Evolutionary conservation across 1,140 invertebrate species (phyloP).

Genomic region (Drosophila willistoni): DNA sequence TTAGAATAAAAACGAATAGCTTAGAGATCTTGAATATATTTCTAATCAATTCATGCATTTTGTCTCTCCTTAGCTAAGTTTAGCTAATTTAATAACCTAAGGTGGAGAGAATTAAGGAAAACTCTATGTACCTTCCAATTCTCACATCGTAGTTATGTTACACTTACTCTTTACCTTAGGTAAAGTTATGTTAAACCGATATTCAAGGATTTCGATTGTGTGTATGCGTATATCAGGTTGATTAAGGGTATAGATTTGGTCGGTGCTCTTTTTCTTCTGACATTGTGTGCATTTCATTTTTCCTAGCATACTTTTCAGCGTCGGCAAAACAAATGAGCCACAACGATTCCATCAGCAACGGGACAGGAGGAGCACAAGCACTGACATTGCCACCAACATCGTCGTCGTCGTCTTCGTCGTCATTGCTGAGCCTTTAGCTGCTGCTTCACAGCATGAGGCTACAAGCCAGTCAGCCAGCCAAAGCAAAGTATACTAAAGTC

Average conservation of each 20-base stretch:
- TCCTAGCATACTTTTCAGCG: conserved; percentile 46
- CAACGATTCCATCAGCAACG: conserved; percentile 25
- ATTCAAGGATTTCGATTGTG: too few relatives aligned
- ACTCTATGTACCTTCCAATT: too few relatives aligned
- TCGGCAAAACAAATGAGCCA: conserved; percentile 66
- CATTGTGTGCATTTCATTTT: conserved; percentile 17
- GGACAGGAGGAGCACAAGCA: neutral
- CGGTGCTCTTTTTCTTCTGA: neutral
- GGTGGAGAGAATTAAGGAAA: too few relatives aligned
- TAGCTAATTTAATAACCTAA: too few relatives aligned
- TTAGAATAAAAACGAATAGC: too few relatives aligned
- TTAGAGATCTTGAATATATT: too few relatives aligned
- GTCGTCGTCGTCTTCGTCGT: neutral
- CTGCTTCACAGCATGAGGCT: conserved; percentile 37
- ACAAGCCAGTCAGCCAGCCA: conserved; percentile 10
- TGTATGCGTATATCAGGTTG: too few relatives aligned
- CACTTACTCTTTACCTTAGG: too few relatives aligned
- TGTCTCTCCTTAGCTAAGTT: too few relatives aligned
- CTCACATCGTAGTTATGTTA: too few relatives aligned
- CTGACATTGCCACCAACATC: neutral
- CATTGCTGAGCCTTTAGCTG: conserved; percentile 6
- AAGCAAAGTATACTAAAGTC: conserved; percentile 31
- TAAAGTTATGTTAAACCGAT: too few relatives aligned
- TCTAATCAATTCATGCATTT: too few relatives aligned
- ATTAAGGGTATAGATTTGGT: neutral